Base-by-base conservation (phyloP, 2,113 vertebrate species). In the Cinclus cinclus region DNA sequence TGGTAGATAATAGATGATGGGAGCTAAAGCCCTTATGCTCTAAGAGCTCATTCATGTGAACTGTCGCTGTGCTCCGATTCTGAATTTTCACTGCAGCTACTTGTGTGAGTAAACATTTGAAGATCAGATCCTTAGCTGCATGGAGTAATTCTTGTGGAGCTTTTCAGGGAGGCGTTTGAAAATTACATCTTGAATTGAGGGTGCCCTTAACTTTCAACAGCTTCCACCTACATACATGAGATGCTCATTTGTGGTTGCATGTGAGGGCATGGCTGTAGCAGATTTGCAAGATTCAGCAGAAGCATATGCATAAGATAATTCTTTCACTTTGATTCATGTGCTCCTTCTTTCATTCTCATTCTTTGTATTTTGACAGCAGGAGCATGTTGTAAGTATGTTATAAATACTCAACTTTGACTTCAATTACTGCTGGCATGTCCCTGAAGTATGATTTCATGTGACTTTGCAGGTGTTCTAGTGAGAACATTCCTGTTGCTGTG, bases 121-220 rank as follows among this genome's bases (percentile, higher is more conserved):
- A 77, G 76, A 94, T 59, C 35, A 81, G 30, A 67, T 80, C 44
- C 49, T 81, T 62, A 64, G 37, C 80, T 90, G 13, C 17, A 58
- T 63, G 69, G 62, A 53, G 49, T 80, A 53, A 89, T 87, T 63
- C 70, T 77, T 64, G 22, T 19, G 42, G 46, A 75, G 30, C 74
- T 87, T 92, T 91, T 85, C 47, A 91, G 50, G 63, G 59, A 85
- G 68, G n/a, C 10, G 2, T 92, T 90, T 65, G 71, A 83, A 89
- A 74, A 86, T 67, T 67, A 27, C 42, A 35, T 84, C 59, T 75
- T 78, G 55, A 53, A 47, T 68, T 68, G 67, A 94, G 85, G 59
- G 65, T 96, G 76, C 20, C 52, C 85, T 92, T 80, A 53, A 56
- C 94, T 97, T 93, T 92, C 93, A 92, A 39, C 73, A 81, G 39